Conservation (phyloP, 2,113 vertebrate genomes). For the Trogon melanurus region DNA sequence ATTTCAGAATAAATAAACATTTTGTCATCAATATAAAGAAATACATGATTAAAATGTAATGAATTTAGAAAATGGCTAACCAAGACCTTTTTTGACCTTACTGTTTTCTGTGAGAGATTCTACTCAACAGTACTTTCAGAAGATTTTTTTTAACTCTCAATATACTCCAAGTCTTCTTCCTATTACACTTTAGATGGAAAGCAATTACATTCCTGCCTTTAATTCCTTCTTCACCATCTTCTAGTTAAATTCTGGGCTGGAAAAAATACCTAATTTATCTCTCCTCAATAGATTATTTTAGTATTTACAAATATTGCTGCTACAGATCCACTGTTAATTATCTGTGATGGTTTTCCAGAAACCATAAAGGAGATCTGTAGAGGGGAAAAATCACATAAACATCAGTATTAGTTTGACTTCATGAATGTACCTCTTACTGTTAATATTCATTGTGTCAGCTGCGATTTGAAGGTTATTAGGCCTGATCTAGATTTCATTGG, state of each 20-base stretch:
- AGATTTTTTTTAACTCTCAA: neutral
- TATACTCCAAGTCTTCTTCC: neutral
- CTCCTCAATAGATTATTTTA: neutral
- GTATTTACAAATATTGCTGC: neutral
- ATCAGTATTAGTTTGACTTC: neutral
- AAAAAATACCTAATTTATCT: neutral
- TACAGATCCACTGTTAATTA: neutral
- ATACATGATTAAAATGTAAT: neutral
- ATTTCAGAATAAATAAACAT: neutral
- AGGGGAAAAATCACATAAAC: slow-evolving; percentile 2
- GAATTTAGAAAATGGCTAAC: neutral
- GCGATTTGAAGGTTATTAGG: slow-evolving; percentile 52
- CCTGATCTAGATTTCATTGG: slow-evolving; percentile 56
- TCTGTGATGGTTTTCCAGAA: neutral
- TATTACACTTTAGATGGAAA: neutral
- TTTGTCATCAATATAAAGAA: neutral
- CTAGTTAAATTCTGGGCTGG: neutral
- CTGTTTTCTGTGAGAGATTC: neutral
- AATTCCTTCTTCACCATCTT: neutral
- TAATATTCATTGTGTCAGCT: slow-evolving; percentile 28
- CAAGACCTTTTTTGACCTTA: neutral
- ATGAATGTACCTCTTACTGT: neutral
- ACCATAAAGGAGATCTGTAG: neutral
- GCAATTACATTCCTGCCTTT: neutral
- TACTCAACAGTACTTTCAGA: neutral